Base-by-base conservation (phyloP, 2,797 vertebrate genomes). In the Aulostomus chinensis region DNA sequence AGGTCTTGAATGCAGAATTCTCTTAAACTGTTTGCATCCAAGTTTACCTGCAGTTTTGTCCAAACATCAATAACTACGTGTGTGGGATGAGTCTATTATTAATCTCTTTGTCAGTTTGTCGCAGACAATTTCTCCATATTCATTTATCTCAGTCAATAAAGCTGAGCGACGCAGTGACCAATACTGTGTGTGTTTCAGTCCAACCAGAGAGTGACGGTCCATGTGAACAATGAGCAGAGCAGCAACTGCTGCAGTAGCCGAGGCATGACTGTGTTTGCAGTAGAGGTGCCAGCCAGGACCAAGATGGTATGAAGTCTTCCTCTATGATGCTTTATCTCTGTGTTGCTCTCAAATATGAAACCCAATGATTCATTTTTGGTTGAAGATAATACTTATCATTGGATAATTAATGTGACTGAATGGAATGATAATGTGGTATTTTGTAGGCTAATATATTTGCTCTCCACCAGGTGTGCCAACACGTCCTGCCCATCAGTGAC, bases 281-380 rank as follows among this genome's bases (percentile, higher is more conserved):
- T 98, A 7, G 96, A 98, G 89, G 92, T 98, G 60, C 92, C 94
- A 48, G 88, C 93, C 29, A 92, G 91, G 58, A 92, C 93, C 45
- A 90, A 87, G 68, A 93, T 91, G 93, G 96, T 97, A 88, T 82
- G 52, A 15, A 30, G 3, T 7, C 9, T 29, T 7, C 34, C 11
- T n/a, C n/a, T n/a, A n/a, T n/a, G n/a, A n/a, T n/a, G n/a, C n/a
- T n/a, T n/a, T n/a, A n/a, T n/a, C n/a, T n/a, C n/a, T n/a, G n/a
- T n/a, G n/a, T n/a, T n/a, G n/a, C 29, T 20, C 7, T 22, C 21
- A 22, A 22, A 22, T 22, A 22, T 22, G 4, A 22, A 4, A 4
- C 21, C n/a, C n/a, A n/a, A n/a, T n/a, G n/a, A n/a, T n/a, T n/a
- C n/a, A n/a, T n/a, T n/a, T n/a, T n/a, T n/a, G n/a, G n/a, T n/a